A percentile compares a stretch with the other conserved stretches of the same genome.
Conservation (phyloP, 2,888 invertebrate genomes). For the Mesopsocus fuscifrons region DNA sequence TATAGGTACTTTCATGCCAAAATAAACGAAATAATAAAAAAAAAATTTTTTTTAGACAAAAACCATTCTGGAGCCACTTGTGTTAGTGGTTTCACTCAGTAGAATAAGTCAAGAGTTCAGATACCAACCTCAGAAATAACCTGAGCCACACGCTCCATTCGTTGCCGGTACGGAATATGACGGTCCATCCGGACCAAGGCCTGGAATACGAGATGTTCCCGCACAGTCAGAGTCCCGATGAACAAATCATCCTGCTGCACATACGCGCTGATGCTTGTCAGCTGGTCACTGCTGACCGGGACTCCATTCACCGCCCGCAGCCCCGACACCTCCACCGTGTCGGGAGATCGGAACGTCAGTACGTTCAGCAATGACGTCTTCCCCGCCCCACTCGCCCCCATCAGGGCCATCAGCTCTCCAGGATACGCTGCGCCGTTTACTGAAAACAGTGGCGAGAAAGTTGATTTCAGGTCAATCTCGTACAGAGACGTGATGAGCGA, state of each 20-base stretch:
- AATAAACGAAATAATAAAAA: no score
- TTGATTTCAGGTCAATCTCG: neutral
- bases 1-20: no score
- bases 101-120: neutral
- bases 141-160: slow-evolving; percentile 64
- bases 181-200: slow-evolving; percentile 74
- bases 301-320: slow-evolving; percentile 51
- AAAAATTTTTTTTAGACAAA: no score
- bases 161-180: slow-evolving; percentile 47
- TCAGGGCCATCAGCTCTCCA: slow-evolving; percentile 68
- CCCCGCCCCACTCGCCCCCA: slow-evolving; percentile 84
- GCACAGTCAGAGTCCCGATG: slow-evolving; percentile 73
- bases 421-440: slow-evolving; percentile 69
- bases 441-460: no score
- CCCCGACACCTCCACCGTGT: slow-evolving; percentile 42
- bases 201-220: slow-evolving; percentile 69
- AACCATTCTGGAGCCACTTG: no score
- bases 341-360: slow-evolving; percentile 59
- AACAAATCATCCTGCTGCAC: slow-evolving; percentile 91
- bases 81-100: no score
- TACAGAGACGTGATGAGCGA: no score
- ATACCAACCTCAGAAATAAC: slow-evolving; percentile 58
- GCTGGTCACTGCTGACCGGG: slow-evolving; percentile 45
- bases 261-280: slow-evolving; percentile 67
- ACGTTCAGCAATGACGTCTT: slow-evolving; percentile 88